Evolutionary conservation across 2,888 invertebrate genomes (phyloP), one percentile per base, ranked within the genome.

Genomic region (Pammene aurita): DNA sequence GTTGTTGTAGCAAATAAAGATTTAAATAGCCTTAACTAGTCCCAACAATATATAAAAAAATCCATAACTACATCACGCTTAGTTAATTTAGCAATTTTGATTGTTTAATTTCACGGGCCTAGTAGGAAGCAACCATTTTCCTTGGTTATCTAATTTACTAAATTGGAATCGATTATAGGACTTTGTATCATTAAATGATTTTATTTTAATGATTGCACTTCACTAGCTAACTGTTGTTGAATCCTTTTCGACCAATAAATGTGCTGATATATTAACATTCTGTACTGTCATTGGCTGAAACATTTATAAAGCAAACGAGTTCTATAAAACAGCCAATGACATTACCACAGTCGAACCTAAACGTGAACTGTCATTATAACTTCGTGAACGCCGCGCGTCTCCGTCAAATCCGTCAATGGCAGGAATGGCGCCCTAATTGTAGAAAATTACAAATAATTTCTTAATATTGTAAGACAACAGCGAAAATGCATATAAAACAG

Each of bases 401-500:
- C n/a, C n/a, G n/a, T n/a, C n/a, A n/a, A n/a, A n/a, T n/a, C n/a
- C n/a, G n/a, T n/a, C n/a, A n/a, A n/a, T n/a, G 78, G 75, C 74
- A 78, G 77, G 85, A 86, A 88, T 88, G 89, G 89, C 88, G 88
- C 87, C 80, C 80, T 80, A 77, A 74, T 72, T 78, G 77, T 76
- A 70, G 66, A 62, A 75, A 74, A 73, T 41, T 68, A 74, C 74
- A 73, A 73, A 74, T 75, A 73, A 72, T 71, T 71, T 71, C 65
- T 65, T 64, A 73, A 74, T 75, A 72, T 70, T 73, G 54, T 68
- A 62, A 64, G 71, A 68, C 66, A 66, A 66, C 71, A 63, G 61
- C 72, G 34, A 88, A 81, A 84, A 91, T 91, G 91, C 90, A 91
- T 81, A 91, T 91, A 75, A 91, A 91, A 83, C 91, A 91, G 87